Base-by-base conservation (phyloP, 2,888 invertebrate species). In the Temnothorax ravouxi region DNA sequence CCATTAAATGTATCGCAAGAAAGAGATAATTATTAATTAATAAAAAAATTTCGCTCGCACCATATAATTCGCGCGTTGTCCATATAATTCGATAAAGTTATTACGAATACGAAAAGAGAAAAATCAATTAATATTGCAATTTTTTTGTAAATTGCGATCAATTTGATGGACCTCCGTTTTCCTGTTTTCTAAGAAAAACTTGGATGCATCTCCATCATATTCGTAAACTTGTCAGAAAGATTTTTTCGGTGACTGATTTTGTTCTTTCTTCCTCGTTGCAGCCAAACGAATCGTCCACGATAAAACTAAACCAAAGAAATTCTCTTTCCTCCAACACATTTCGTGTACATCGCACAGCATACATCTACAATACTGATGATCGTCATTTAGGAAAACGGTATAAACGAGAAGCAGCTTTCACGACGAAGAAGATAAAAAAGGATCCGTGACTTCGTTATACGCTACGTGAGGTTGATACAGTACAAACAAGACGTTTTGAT, bases 351-450 rank as follows among this genome's bases (percentile, higher is more conserved):
- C 90, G 86, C 87, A 86, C 64, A 52, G 88, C 84, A 88, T 92
- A 92, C 89, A 50, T 86, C 92, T 92, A 92, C 89, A 93, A 93
- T 93, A 93, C 93, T 93, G 93, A 92, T 92, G 86, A 87, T 89
- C 86, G 84, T 86, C 76, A 86, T 82, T 86, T 76, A 76, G 79
- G 85, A 86, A 88, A 89, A 83, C 54, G 82, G 71, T 83, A 59
- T 66, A 67, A 80, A 61, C 67, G 71, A 67, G 77, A 59, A 72
- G 64, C 64, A 71, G 64, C 29, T 84, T 83, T 82, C 61, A 54
- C 62, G 74, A 76, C 11, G 75, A 66, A 61, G n/a, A 38, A 21
- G 41, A 44, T 72, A 84, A 62, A 79, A 79, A 29, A 79, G 34
- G 29, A 77, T 83, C 47, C 67, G 50, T 64, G 74, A 62, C 77